These are phyloP conservation scores for Climacteris rufus DNA, from an alignment of 2,113 vertebrate species.

Conservation along the genomic window DNA sequence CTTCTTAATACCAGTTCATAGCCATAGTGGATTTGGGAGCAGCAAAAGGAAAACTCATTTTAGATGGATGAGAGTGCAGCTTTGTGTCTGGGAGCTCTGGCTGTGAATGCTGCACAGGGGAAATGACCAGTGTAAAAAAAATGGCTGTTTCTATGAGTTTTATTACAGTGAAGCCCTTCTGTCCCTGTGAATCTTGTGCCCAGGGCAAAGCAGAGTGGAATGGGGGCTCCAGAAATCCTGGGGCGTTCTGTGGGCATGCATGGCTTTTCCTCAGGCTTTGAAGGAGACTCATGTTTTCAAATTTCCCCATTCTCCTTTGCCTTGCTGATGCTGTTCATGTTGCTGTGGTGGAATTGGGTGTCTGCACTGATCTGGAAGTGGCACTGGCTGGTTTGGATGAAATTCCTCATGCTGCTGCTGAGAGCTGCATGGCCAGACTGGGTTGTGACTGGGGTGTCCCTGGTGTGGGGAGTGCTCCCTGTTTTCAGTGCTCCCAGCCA, in stretches of 20 bases:
- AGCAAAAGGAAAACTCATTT: neutral
- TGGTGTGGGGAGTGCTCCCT: accelerated
- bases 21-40: neutral
- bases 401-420: neutral
- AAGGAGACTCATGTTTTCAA: accelerated
- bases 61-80: neutral
- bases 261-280: neutral
- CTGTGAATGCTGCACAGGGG: accelerated
- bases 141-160: neutral
- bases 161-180: neutral
- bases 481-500: accelerated
- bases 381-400: neutral
- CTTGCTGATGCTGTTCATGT: neutral
- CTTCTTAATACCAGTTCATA: neutral
- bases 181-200: neutral
- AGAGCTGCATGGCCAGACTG: neutral
- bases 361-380: neutral
- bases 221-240: neutral
- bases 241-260: accelerated
- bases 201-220: neutral
- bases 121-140: neutral
- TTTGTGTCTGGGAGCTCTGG: neutral
- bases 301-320: neutral
- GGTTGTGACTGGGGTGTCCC: neutral
- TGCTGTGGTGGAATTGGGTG: neutral